A percentile compares a stretch with the other conserved stretches of the same genome.
Evolutionary conservation across 2,113 vertebrate genomes (phyloP).

Genomic region (Cyanistes caeruleus): DNA sequence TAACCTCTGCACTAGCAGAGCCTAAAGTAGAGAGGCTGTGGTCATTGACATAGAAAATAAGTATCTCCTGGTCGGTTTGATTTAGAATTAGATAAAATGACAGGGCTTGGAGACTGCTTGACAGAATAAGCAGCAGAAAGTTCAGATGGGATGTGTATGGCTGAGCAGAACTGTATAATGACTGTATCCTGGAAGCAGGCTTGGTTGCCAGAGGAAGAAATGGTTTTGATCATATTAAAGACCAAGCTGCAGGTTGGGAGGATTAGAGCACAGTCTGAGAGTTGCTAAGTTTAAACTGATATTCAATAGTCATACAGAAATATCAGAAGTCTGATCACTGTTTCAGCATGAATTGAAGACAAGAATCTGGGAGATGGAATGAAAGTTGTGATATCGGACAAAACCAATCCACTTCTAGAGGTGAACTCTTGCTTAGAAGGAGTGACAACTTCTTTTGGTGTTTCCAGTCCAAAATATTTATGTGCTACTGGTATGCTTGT

Average conservation of each 20-base stretch:
- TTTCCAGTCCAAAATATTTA: conserved; percentile 8
- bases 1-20: neutral
- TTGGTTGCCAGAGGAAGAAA: neutral
- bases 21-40: neutral
- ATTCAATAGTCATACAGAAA: neutral
- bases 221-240: neutral
- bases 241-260: neutral
- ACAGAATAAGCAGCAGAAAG: neutral
- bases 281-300: neutral
- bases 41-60: neutral
- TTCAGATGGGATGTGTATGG: neutral
- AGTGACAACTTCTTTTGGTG: neutral
- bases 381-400: neutral
- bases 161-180: neutral
- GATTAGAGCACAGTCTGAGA: neutral
- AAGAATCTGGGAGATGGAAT: neutral
- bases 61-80: neutral
- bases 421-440: neutral
- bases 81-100: neutral
- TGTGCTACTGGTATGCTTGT: neutral
- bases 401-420: neutral
- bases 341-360: neutral
- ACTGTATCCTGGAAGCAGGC: neutral
- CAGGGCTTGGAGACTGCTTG: neutral
- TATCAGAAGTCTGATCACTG: neutral